A percentile compares a stretch with the other conserved stretches of the same genome.
phyloP scores from a whole-genome alignment of 2,113 vertebrate species.

The Megaleporinus macrocephalus region DNA sequence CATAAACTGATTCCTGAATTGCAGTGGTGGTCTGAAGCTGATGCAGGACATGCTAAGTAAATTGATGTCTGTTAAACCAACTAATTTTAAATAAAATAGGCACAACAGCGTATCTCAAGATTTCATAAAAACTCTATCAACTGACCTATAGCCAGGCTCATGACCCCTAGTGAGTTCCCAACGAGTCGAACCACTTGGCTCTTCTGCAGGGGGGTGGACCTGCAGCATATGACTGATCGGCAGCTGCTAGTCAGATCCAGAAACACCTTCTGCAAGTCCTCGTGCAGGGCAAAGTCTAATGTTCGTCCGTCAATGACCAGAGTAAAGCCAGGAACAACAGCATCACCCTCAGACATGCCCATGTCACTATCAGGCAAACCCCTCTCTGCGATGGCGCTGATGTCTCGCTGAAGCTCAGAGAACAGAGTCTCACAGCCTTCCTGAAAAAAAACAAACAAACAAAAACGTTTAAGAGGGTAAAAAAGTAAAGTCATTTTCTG shows the following conservation, averaged over 20 bases:
- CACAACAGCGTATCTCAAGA: neutral
- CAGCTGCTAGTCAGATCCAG: conserved; percentile 77
- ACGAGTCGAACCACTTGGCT: conserved; percentile 83
- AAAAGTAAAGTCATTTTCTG: neutral
- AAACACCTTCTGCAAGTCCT: conserved; percentile 75
- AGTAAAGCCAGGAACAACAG: conserved; percentile 61
- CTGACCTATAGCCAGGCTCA: conserved; percentile 85
- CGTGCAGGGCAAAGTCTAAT: conserved; percentile 80
- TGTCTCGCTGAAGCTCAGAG: conserved; percentile 71
- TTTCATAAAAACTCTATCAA: neutral
- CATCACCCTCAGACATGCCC: neutral
- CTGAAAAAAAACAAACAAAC: conserved; percentile 64
- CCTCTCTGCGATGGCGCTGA: conserved; percentile 57
- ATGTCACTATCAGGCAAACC: neutral
- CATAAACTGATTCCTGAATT: too few relatives aligned
- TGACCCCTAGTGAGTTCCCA: conserved; percentile 76
- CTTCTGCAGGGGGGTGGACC: conserved; percentile 86
- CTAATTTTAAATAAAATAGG: neutral
- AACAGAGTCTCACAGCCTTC: conserved; percentile 81
- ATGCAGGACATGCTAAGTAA: too few relatives aligned
- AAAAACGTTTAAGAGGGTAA: too few relatives aligned
- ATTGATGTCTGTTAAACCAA: too few relatives aligned
- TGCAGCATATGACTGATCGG: conserved; percentile 85
- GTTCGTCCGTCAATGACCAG: conserved; percentile 83
- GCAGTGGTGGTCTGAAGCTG: neutral